These are phyloP conservation scores for Podocnemis expansa DNA, from an alignment of 2,113 vertebrate genomes.

Conservation along the genomic window DNA sequence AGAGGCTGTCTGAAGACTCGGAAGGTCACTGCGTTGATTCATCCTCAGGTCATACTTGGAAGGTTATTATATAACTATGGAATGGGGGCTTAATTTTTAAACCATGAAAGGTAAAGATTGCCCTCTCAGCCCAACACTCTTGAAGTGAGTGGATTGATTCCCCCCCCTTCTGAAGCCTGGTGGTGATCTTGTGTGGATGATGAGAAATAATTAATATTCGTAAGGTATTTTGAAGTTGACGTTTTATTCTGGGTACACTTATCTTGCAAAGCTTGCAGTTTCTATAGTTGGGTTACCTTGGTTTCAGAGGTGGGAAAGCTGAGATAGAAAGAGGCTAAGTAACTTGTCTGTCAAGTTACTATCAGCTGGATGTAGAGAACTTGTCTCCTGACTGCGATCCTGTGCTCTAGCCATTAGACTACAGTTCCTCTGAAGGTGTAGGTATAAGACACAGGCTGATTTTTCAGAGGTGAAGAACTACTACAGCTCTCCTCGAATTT, in stretches of 20 bases:
- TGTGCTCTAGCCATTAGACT: neutral
- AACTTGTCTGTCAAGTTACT: neutral
- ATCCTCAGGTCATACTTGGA: neutral
- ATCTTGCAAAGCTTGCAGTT: neutral
- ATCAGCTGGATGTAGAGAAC: neutral
- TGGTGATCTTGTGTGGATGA: too few relatives aligned
- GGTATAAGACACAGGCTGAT: neutral
- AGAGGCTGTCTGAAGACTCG: neutral
- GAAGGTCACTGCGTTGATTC: neutral
- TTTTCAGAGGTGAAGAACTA: neutral
- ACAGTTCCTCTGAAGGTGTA: neutral
- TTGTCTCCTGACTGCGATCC: neutral
- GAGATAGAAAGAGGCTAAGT: neutral
- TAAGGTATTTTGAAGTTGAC: neutral
- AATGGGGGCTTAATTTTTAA: neutral
- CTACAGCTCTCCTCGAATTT: neutral
- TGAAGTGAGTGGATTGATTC: neutral
- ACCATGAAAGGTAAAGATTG: neutral
- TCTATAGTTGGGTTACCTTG: neutral
- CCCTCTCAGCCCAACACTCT: too few relatives aligned
- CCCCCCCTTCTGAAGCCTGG: too few relatives aligned
- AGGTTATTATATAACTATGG: neutral
- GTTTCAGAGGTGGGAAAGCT: neutral
- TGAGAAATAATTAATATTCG: neutral
- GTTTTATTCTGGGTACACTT: neutral